Evolutionary conservation across 2,797 vertebrate genomes (phyloP), one percentile per base, ranked within the genome.

Genomic region (Odontamblyopus rebecca): DNA sequence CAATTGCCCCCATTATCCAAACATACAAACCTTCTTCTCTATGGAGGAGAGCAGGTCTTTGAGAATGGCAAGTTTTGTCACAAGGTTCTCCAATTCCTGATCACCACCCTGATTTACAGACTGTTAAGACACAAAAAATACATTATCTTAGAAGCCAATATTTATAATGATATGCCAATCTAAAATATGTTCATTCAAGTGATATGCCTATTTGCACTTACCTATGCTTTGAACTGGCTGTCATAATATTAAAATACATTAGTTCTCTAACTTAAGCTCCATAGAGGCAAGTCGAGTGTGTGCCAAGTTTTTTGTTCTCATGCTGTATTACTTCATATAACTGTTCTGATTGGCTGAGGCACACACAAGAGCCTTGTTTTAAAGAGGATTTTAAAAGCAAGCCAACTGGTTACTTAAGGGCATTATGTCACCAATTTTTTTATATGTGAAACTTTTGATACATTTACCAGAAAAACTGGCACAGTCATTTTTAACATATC

Each of bases 1-100:
- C 19, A 3, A 2, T 11, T 35, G 9, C 26, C n/a, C 23, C 41
- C 13, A 44, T 26, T 15, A 12, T 19, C 6, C 6, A 60, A 68
- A 71, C 38, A 5, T 65, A 5, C 68, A 8, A 87, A 98, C 97
- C 96, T 98, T 99, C 88, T 96, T 98, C 92, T 98, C 96, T 26
- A 98, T 98, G 75, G 94, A 95, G 23, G 96, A 96, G 61, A 99
- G 89, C 78, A 99, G 94, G 82, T 99, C 97, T 93, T 97, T 98
- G 73, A 99, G 93, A 82, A 98, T 94, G 0, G 97, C 96, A 44
- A 99, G 89, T 88, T 99, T 99, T 82, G 96, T 92, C 82, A 99
- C 96, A 53, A 99, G 94, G 83, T 88, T 96, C 88, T 98, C 97
- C 87, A 99, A 80, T 84, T 98, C 97, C 85, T 97, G 96, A 84